Conservation (phyloP, 2,888 invertebrate species). For the Scrobipalpa costella region DNA sequence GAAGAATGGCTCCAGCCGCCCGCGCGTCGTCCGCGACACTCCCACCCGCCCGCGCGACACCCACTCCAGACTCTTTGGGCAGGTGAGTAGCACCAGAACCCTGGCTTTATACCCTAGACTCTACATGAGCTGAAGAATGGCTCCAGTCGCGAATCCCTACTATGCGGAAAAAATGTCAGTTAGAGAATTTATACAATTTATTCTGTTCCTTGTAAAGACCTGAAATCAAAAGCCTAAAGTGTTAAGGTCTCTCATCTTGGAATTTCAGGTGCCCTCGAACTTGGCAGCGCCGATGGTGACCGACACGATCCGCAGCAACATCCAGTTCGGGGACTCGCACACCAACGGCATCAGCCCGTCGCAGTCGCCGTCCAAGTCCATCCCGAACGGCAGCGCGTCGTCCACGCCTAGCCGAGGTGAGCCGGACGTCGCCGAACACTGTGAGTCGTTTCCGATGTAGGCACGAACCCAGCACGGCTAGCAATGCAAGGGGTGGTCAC, state of each 20-base stretch:
- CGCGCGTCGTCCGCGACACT: slow-evolving; percentile 79
- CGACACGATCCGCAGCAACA: slow-evolving; percentile 83
- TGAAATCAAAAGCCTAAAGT: not conserved
- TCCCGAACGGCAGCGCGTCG: slow-evolving; percentile 63
- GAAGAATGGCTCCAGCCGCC: slow-evolving; percentile 63
- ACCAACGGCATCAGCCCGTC: slow-evolving; percentile 62
- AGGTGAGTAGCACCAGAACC: slow-evolving; percentile 44
- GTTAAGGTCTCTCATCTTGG: not conserved
- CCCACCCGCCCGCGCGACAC: slow-evolving; percentile 82
- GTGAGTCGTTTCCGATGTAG: slow-evolving; percentile 72
- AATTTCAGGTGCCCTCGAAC: slow-evolving; percentile 34
- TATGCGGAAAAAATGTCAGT: no score
- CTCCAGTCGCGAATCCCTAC: no score
- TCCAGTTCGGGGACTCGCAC: slow-evolving; percentile 76
- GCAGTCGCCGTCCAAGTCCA: slow-evolving; percentile 60
- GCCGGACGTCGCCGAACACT: slow-evolving; percentile 69
- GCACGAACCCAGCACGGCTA: slow-evolving; percentile 64
- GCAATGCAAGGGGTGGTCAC: slow-evolving; percentile 37
- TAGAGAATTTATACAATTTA: no score
- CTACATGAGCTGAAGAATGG: not conserved
- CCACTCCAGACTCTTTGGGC: slow-evolving; percentile 82
- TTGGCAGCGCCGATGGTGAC: slow-evolving; percentile 79
- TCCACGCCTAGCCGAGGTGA: slow-evolving; percentile 79
- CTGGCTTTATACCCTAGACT: not conserved
- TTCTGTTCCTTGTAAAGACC: not conserved